Evolutionary conservation across 2,888 invertebrate genomes (phyloP).

Genomic region (Leptopilina syphax): DNA sequence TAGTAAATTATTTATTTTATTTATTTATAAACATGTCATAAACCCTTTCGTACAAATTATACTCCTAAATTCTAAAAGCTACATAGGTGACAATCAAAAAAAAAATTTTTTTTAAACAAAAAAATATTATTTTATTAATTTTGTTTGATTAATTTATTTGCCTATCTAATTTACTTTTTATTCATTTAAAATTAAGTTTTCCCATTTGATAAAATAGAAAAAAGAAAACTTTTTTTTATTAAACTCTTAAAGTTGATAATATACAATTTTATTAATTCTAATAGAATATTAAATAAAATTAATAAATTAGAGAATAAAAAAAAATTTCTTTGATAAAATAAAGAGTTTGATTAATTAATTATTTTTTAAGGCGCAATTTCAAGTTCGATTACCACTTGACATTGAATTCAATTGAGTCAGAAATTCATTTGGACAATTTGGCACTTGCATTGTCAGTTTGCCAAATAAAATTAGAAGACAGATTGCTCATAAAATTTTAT

Average conservation of each 20-base stretch:
- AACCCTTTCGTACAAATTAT: too few species aligned
- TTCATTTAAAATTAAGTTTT: background rate
- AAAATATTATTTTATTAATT: too few species aligned
- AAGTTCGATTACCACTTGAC: constrained; percentile 15
- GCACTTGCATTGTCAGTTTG: constrained; percentile 24
- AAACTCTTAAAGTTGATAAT: background rate
- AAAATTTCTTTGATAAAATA: background rate
- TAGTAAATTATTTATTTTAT: too few species aligned
- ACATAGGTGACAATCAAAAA: too few species aligned
- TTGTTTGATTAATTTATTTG: too few species aligned
- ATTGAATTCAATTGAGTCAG: constrained; percentile 19
- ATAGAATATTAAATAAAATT: too few species aligned
- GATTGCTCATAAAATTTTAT: constrained; percentile 1
- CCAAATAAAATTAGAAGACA: constrained; percentile 24
- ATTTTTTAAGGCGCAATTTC: constrained; percentile 28
- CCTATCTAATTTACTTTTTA: too few species aligned
- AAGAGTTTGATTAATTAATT: background rate
- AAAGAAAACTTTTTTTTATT: background rate
- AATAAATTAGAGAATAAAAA: background rate
- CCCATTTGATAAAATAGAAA: background rate
- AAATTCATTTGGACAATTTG: constrained; percentile 26
- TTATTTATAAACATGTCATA: too few species aligned
- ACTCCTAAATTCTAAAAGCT: too few species aligned
- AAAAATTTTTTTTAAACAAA: too few species aligned
- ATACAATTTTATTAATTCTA: too few species aligned